A percentile compares a stretch with the other conserved stretches of the same genome.
Conservation (phyloP, 2,888 invertebrate species). For the Tanaodytes sp. region DNA sequence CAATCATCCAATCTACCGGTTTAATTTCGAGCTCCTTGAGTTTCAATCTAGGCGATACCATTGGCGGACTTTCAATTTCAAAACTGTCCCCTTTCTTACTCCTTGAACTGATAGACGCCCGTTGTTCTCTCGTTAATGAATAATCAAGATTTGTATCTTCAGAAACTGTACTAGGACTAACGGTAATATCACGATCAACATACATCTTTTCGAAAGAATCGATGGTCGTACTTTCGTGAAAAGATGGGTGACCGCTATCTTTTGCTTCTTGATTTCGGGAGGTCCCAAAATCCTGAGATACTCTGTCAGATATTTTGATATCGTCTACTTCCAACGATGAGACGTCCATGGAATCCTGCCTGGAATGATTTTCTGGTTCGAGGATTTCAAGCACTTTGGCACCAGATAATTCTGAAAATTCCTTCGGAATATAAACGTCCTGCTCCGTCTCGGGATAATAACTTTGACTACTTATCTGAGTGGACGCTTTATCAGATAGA, state of each 20-base stretch:
- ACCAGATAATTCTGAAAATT: slow-evolving; percentile 59
- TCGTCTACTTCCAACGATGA: slow-evolving; percentile 68
- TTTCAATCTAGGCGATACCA: slow-evolving; percentile 66
- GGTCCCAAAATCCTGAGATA: slow-evolving; percentile 55
- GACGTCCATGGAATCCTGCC: slow-evolving; percentile 66
- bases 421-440: slow-evolving; percentile 38
- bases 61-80: slow-evolving; percentile 66
- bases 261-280: slow-evolving; percentile 51
- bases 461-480: slow-evolving; percentile 42
- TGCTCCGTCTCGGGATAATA: slow-evolving; percentile 44
- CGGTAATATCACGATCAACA: slow-evolving; percentile 63
- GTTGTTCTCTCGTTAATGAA: slow-evolving; percentile 58
- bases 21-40: slow-evolving; percentile 67
- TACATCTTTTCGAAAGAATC: slow-evolving; percentile 65
- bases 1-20: slow-evolving; percentile 70
- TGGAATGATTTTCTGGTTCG: slow-evolving; percentile 62
- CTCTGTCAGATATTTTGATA: slow-evolving; percentile 57
- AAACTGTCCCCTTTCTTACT: slow-evolving; percentile 62
- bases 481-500: slow-evolving; percentile 40
- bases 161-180: slow-evolving; percentile 64
- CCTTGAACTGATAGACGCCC: slow-evolving; percentile 40
- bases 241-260: slow-evolving; percentile 55
- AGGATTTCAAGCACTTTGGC: slow-evolving; percentile 65
- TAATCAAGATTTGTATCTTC: slow-evolving; percentile 64
- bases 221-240: slow-evolving; percentile 64